Evolutionary conservation across 2,888 invertebrate species (phyloP).

Genomic region (Bugulina stolonifera): DNA sequence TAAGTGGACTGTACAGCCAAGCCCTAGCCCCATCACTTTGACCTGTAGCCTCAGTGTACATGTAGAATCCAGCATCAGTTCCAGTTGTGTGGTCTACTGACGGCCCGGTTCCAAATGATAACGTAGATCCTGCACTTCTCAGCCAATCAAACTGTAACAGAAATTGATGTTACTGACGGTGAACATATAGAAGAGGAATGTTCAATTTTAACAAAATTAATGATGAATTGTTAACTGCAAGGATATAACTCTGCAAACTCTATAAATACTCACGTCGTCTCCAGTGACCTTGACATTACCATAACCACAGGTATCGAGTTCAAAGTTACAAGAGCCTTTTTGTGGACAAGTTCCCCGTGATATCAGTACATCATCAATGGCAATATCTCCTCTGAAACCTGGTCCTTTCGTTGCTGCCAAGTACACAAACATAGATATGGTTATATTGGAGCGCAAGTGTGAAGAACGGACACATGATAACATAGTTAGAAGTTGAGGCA

Average conservation of each 20-base stretch:
- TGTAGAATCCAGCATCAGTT: constrained; percentile 34
- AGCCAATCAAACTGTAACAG: constrained; percentile 26
- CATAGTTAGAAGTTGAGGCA: too few species aligned
- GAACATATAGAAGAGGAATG: not conserved
- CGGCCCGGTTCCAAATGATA: constrained; percentile 26
- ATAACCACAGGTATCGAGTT: constrained; percentile 25
- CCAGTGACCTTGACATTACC: not conserved
- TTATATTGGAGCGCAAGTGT: too few species aligned
- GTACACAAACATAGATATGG: too few species aligned
- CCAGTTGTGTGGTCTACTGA: constrained; percentile 25
- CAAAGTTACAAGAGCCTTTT: constrained; percentile 31
- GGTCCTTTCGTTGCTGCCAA: not conserved
- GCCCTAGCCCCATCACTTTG: constrained; percentile 37
- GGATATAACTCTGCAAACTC: too few species aligned
- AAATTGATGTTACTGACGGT: not conserved
- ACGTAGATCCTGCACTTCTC: constrained; percentile 19
- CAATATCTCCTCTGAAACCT: constrained; percentile 39
- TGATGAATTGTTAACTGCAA: too few species aligned
- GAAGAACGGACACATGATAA: too few species aligned
- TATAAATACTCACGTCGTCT: constrained; percentile 18
- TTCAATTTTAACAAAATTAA: not conserved
- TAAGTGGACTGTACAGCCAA: constrained; percentile 33
- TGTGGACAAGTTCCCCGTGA: constrained; percentile 34
- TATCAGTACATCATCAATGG: constrained; percentile 42
- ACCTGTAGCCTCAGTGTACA: constrained; percentile 39